phyloP scores from a whole-genome alignment of 2,888 invertebrate genomes.

The Serripes groenlandicus region DNA sequence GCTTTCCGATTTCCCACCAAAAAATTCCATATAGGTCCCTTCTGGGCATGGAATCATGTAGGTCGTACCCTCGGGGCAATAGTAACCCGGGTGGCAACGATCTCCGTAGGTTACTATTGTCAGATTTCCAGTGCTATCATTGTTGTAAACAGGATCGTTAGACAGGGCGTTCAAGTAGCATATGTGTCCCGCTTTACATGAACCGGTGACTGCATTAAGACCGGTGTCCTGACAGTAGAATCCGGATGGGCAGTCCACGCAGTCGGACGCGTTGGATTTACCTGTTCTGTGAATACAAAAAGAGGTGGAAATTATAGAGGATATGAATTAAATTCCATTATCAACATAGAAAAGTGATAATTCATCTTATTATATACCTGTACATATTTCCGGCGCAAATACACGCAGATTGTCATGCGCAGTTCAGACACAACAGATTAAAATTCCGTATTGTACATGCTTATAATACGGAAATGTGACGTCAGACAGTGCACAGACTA shows the following conservation, averaged over 20 bases:
- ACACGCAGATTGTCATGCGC: too few relatives aligned
- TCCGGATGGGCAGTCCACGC: slow-evolving; percentile 81
- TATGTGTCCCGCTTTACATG: slow-evolving; percentile 84
- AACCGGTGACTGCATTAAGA: slow-evolving; percentile 78
- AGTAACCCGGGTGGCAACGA: slow-evolving; percentile 83
- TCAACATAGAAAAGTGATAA: too few relatives aligned
- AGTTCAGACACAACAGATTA: too few relatives aligned
- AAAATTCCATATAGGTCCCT: slow-evolving; percentile 82
- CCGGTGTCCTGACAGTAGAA: slow-evolving; percentile 83
- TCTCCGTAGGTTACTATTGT: slow-evolving; percentile 83
- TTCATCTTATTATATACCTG: too few relatives aligned
- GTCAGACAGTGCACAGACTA: too few relatives aligned
- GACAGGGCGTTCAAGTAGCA: slow-evolving; percentile 80
- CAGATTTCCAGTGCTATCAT: slow-evolving; percentile 80
- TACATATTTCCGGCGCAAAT: too few relatives aligned
- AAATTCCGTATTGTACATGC: too few relatives aligned
- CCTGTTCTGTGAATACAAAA: slow-evolving; percentile 61
- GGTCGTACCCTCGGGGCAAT: slow-evolving; percentile 82
- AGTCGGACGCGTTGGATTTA: slow-evolving; percentile 67
- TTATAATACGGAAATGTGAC: too few relatives aligned
- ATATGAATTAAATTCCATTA: too few relatives aligned
- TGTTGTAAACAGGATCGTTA: slow-evolving; percentile 83
- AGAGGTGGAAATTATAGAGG: too few relatives aligned
- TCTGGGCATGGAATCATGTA: slow-evolving; percentile 81
- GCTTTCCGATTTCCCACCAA: slow-evolving; percentile 70